Base-by-base conservation (phyloP, 2,888 invertebrate species). In the Cistogaster globosa region DNA sequence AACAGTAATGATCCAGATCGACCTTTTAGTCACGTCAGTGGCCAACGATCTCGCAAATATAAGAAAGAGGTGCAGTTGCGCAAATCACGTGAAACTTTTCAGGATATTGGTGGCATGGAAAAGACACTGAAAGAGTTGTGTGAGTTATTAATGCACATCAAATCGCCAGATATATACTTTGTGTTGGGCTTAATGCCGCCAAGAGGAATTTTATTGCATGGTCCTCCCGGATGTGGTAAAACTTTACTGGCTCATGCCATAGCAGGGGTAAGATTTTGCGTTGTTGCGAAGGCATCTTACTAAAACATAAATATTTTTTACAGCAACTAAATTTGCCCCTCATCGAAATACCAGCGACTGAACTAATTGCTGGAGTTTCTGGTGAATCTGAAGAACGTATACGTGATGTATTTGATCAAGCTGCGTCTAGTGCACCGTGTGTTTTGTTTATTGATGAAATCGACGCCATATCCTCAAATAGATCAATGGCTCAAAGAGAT, bases 341-440 rank as follows among this genome's bases (percentile, higher is more conserved):
- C 75, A 93, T 99, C 71, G 96, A 97, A 92, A 95, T 98, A 12
- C 96, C 97, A 11, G 98, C 98, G 1, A 97, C 99, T 0, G 98
- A 99, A 92, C 93, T 99, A 83, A 96, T 99, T 3, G 97, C 97
- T 14, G 99, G 99, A 1, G 95, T 99, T 83, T 98, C 98, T 0
- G 99, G 99, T 0, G 98, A 98, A 92, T 98, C 98, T 0, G 99
- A 99, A 92, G 97, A 97, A 90, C 94, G 98, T 88, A 97, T 99
- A 84, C 94, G 99, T 86, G 96, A 97, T 88, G 92, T 99, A 16
- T 99, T 99, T 93, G 97, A 97, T 53, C 95, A 96, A 90, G 98
- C 98, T 1, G 97, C 98, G 4, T 92, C 93, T 79, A 92, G 94
- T 79, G 94, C 97, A 12, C 97, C 98, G 0, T 96, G 97, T 91